Percentiles rank a stretch among this genome's conserved stretches.
phyloP scores from a whole-genome alignment of 2,113 vertebrate species.

The Corvus moneduloides region DNA sequence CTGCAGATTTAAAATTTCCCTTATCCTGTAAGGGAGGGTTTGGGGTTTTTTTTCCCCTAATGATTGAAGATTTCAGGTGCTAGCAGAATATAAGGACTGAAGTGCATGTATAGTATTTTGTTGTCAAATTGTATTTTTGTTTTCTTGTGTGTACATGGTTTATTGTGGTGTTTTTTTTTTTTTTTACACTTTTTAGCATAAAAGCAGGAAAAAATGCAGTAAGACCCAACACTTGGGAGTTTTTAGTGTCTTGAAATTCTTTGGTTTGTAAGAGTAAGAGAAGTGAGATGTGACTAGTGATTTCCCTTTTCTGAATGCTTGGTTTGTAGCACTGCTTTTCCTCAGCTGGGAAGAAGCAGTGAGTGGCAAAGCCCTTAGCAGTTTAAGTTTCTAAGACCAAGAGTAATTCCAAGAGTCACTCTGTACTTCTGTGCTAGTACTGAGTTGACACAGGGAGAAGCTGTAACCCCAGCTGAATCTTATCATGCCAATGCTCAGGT shows the following conservation, averaged over 20 bases:
- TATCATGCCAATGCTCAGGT: background rate
- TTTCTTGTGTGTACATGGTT: background rate
- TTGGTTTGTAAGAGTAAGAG: background rate
- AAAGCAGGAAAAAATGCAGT: background rate
- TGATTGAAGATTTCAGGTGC: background rate
- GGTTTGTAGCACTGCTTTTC: background rate
- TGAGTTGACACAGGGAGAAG: background rate
- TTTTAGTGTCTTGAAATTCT: background rate
- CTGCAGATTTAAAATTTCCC: background rate
- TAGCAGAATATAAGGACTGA: background rate
- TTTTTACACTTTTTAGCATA: background rate
- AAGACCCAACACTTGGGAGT: background rate
- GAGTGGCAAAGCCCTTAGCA: background rate
- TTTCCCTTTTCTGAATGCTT: background rate
- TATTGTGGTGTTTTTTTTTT: background rate
- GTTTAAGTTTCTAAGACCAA: background rate
- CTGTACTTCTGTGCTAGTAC: background rate
- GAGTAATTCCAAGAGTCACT: background rate
- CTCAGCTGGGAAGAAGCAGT: background rate
- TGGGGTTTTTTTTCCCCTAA: background rate
- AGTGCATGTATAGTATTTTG: background rate
- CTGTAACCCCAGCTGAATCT: background rate
- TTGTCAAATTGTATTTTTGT: background rate
- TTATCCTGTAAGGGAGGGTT: background rate
- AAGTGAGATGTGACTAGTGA: background rate